These are phyloP conservation scores for Drosophila kanekoi DNA, from an alignment of 2,888 invertebrate species.

Conservation along the genomic window DNA sequence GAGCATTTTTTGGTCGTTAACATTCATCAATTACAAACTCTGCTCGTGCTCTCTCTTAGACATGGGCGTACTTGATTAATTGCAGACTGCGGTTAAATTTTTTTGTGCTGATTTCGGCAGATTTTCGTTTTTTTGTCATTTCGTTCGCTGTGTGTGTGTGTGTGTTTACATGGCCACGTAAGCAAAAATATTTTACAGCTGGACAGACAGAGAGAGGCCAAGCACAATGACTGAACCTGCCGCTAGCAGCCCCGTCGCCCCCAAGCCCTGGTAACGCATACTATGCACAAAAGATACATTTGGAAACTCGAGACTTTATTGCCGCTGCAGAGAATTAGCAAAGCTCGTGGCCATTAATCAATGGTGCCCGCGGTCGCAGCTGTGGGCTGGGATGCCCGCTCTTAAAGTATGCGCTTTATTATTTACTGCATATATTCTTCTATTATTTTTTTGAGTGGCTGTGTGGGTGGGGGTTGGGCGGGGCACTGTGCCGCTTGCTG, in stretches of 20 bases:
- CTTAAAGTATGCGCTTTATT: slow-evolving; percentile 58
- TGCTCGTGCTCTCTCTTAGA: slow-evolving; percentile 25
- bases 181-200: slow-evolving; percentile 64
- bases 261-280: background rate
- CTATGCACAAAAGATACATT: slow-evolving; percentile 29
- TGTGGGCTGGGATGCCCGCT: slow-evolving; percentile 25
- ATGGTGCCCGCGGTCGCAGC: slow-evolving; percentile 35
- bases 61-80: slow-evolving; percentile 70
- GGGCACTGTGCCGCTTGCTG: slow-evolving; percentile 18
- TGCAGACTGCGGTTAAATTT: slow-evolving; percentile 67
- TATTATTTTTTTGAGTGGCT: background rate
- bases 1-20: slow-evolving; percentile 48
- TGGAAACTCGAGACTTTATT: slow-evolving; percentile 29
- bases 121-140: slow-evolving; percentile 23
- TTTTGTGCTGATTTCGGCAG: slow-evolving; percentile 68
- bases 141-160: background rate
- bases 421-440: slow-evolving; percentile 54
- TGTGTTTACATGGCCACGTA: slow-evolving; percentile 54
- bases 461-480: background rate
- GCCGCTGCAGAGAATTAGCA: slow-evolving; percentile 47
- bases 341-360: slow-evolving; percentile 60
- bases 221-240: slow-evolving; percentile 20
- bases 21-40: slow-evolving; percentile 26
- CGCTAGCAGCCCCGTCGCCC: background rate
- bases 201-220: slow-evolving; percentile 31